Base-by-base conservation (phyloP, 2,888 invertebrate genomes). In the Creontiades dilutus region DNA sequence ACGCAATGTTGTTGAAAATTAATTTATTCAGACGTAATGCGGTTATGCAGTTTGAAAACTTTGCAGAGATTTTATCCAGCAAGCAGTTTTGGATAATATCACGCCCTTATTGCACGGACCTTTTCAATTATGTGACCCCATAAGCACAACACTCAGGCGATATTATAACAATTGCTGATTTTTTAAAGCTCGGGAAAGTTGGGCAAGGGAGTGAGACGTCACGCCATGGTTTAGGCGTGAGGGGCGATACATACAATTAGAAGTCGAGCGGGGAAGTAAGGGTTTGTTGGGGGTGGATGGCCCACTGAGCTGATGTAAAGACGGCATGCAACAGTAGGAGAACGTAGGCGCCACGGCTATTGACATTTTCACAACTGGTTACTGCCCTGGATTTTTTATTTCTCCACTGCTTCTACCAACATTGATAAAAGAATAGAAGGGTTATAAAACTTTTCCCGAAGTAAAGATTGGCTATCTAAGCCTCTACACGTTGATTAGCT, bases 241-340 rank as follows among this genome's bases (percentile, higher is more conserved):
- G 13, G 16, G 16, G 11, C 16, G 16, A 14, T 52, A 14, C 52
- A 12, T 13, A 16, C 2, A 14, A 52, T 52, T 52, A 52, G 52
- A 52, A 52, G 16, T 2, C 3, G 52, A 14, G 13, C 16, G 52
- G 27, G 46, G 76, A 28, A 28, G 14, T 16, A n/a, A 14, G 27
- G 28, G 76, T 16, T 27, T 12, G 78, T 27, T 27, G 78, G 46
- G 46, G 19, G 28, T 78, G 9, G 47, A 78, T 37, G 46, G 78
- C 46, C 78, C 7, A 46, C 46, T 37, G 46, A 19, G 47, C 78
- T 78, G 78, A 85, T 85, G 85, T 46, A 61, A 61, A 46, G 47
- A 12, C 68, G 61, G 85, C 85, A 85, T 85, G 85, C 85, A 85
- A 85, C 85, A 85, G 85, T 85, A 61, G 14, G 37, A 28, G 85